Evolutionary conservation across 2,888 invertebrate genomes (phyloP), one percentile per base, ranked within the genome.

Genomic region (Bellardia bayeri): DNA sequence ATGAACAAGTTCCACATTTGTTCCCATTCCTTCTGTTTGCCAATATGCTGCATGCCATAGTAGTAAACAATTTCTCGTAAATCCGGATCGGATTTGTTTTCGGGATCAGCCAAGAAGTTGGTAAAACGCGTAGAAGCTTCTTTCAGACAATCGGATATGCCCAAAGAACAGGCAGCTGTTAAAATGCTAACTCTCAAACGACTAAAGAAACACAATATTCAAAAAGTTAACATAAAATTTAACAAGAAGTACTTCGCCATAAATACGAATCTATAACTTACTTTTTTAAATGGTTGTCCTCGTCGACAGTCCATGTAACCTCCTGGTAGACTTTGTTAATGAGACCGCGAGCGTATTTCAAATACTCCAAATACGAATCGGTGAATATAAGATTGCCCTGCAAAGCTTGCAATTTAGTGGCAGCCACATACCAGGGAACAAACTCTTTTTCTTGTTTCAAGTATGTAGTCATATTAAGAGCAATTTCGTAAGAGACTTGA

Each of bases 371-470:
- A 89, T 95, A 95, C 0, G 94, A 94, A 69, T 93, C 90, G 0
- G 96, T 95, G 49, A 95, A 94, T 5, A 94, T 92, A 2, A 97
- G 93, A 51, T 95, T 94, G 16, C 92, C 94, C 16, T 95, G 94
- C 1, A 97, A 92, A 0, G 90, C 88, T 0, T 89, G 89, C 75
- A 96, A 93, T 78, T 95, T 94, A 0, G 93, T 91, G 0, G 94
- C 91, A 0, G 96, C 96, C 0, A 97, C 96, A 58, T 94, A 94
- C 98, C 98, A 98, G 0, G 98, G 97, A 0, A 97, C 95, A 90
- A 95, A 96, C 71, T 96, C 95, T 1, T 90, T 90, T 92, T 98
- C 98, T 2, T 94, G 93, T 0, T 92, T 91, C 58, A 98, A 93
- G 91, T 97, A 97, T 3, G 94, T 94, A 1, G 96, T 96, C 89